Percentiles rank a stretch among this genome's conserved stretches.
phyloP scores from a whole-genome alignment of 2,797 vertebrate genomes.

The Catamblyrhynchus diadema region DNA sequence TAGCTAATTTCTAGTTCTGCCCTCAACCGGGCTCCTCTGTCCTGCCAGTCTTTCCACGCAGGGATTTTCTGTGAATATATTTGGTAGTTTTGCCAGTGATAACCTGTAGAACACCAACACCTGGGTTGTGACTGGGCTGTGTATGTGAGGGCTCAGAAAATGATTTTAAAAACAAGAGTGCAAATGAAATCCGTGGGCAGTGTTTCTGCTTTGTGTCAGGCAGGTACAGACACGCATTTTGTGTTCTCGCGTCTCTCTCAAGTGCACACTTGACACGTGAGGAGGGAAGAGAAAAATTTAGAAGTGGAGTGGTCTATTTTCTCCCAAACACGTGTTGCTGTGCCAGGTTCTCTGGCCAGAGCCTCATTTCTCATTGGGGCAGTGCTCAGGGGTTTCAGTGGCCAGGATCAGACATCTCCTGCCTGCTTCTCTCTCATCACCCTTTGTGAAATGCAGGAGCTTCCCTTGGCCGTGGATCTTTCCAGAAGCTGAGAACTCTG shows the following conservation, averaged over 20 bases:
- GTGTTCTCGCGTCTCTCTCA: background rate
- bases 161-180: background rate
- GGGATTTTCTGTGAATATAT: background rate
- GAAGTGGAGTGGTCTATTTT: background rate
- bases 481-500: background rate
- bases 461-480: background rate
- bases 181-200: background rate
- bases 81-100: background rate
- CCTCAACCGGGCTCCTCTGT: background rate
- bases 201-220: background rate
- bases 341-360: background rate
- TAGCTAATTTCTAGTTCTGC: background rate
- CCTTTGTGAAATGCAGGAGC: background rate
- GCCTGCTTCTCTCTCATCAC: background rate
- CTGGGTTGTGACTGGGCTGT: too few species aligned
- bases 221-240: background rate
- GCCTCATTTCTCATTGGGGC: background rate
- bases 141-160: background rate
- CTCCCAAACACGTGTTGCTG: fast-evolving
- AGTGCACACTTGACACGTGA: fast-evolving
- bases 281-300: background rate
- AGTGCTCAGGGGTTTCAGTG: background rate
- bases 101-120: background rate
- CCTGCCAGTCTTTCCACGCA: background rate
- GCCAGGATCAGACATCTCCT: background rate